These are phyloP conservation scores for Dorcus parallelipipedus DNA, from an alignment of 2,888 invertebrate genomes.

Conservation along the genomic window DNA sequence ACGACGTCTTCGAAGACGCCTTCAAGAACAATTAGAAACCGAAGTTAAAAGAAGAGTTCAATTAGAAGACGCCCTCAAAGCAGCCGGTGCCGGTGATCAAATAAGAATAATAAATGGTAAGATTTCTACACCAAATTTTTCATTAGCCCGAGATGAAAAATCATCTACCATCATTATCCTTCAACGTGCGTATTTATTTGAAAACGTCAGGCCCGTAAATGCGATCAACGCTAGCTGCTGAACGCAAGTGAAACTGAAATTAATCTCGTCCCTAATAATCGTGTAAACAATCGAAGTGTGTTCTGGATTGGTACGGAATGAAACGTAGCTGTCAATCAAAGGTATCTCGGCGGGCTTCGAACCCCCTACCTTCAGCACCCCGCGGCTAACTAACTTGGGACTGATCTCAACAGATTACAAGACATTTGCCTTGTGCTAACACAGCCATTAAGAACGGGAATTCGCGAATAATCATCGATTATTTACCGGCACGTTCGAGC, in stretches of 20 bases:
- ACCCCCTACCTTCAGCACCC: constrained; percentile 26
- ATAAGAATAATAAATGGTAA: constrained; percentile 77
- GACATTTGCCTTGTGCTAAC: constrained; percentile 34
- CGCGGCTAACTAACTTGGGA: constrained; percentile 38
- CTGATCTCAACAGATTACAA: constrained; percentile 44
- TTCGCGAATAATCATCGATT: no score
- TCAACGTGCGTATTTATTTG: background rate
- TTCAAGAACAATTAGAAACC: constrained; percentile 80
- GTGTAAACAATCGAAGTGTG: constrained; percentile 24
- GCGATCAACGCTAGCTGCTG: no score
- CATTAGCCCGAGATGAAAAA: background rate
- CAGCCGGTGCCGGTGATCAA: constrained; percentile 74
- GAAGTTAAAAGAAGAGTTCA: constrained; percentile 78
- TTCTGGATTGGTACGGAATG: constrained; percentile 21
- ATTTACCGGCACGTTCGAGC: no score
- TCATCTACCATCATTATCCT: constrained; percentile 2
- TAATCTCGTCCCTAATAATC: constrained; percentile 10
- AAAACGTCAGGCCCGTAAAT: no score
- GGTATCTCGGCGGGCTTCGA: constrained; percentile 5
- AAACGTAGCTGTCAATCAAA: constrained; percentile 27
- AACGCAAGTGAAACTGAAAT: background rate
- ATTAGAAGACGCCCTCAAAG: constrained; percentile 76
- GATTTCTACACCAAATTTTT: constrained; percentile 20
- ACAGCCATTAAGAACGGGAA: constrained; percentile 24
- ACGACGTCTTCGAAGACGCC: constrained; percentile 73